A percentile compares a stretch with the other conserved stretches of the same genome.
Evolutionary conservation across 2,797 vertebrate genomes (phyloP).

Genomic region (Syngnathus rostellatus): DNA sequence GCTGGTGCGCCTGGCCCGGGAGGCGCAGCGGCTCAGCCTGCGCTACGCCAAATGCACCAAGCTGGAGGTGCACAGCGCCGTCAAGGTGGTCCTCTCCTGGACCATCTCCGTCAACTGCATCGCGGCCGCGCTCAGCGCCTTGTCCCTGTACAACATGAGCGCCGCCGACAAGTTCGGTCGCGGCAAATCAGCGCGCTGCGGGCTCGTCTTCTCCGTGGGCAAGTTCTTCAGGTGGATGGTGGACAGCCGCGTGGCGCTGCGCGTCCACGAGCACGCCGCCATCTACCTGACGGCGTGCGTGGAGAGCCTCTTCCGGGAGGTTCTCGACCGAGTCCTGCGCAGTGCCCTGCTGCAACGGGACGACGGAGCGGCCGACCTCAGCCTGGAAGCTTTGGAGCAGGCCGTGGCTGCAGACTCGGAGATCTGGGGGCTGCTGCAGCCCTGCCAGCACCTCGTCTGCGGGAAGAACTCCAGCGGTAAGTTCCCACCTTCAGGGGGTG

Average conservation of each 20-base stretch:
- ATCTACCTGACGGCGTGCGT: constrained; percentile 74
- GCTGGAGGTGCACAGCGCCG: constrained; percentile 75
- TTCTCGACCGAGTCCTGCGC: constrained; percentile 66
- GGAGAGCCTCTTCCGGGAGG: constrained; percentile 73
- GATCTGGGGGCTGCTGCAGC: constrained; percentile 76
- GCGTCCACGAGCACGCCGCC: constrained; percentile 76
- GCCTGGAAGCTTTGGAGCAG: constrained; percentile 70
- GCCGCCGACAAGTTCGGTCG: constrained; percentile 69
- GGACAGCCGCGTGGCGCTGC: constrained; percentile 71
- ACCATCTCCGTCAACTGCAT: constrained; percentile 76
- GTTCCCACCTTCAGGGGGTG: constrained; percentile 8
- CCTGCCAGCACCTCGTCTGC: constrained; percentile 75
- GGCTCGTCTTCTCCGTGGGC: constrained; percentile 73
- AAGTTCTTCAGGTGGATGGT: constrained; percentile 81
- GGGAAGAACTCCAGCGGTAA: constrained; percentile 77
- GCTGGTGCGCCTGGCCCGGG: constrained; percentile 69
- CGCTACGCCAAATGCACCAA: constrained; percentile 75
- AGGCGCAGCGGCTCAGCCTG: constrained; percentile 75
- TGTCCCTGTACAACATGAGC: constrained; percentile 77
- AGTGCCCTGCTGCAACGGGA: constrained; percentile 67
- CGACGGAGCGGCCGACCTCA: constrained; percentile 67
- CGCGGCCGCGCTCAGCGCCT: constrained; percentile 69
- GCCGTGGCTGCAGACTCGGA: constrained; percentile 73
- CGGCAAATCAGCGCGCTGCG: constrained; percentile 72
- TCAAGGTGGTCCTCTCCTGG: constrained; percentile 75